A percentile compares a stretch with the other conserved stretches of the same genome.
These are phyloP conservation scores for Phaetusa simplex DNA, from an alignment of 2,113 vertebrate genomes.

Conservation along the genomic window DNA sequence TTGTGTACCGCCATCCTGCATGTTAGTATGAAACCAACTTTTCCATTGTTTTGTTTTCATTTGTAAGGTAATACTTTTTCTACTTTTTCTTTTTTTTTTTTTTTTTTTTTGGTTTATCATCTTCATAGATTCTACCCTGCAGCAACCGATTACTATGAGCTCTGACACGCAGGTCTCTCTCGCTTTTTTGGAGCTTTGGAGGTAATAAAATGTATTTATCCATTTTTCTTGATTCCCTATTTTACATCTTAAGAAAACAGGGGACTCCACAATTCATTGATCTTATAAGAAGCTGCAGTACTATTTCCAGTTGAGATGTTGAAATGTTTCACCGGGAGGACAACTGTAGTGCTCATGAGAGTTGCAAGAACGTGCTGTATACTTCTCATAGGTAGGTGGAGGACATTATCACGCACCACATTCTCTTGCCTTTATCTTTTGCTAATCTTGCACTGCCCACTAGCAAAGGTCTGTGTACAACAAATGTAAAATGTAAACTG, in stretches of 20 bases:
- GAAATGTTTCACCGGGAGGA: neutral
- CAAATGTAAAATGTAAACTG: neutral
- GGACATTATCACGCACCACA: rapidly evolving
- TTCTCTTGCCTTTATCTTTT: neutral
- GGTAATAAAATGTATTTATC: neutral
- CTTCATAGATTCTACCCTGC: neutral
- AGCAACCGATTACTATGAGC: neutral
- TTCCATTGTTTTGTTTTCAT: neutral
- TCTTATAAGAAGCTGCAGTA: neutral
- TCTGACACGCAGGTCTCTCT: neutral
- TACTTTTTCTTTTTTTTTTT: too few species aligned
- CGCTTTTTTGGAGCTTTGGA: neutral
- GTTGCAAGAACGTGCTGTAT: neutral
- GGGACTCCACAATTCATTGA: neutral
- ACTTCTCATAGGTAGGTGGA: neutral
- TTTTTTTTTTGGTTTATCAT: neutral
- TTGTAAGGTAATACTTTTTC: neutral
- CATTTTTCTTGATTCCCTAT: neutral
- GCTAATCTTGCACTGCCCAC: neutral
- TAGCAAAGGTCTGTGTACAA: neutral
- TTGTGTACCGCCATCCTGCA: neutral
- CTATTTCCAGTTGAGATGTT: neutral
- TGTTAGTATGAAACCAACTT: neutral
- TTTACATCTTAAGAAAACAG: neutral
- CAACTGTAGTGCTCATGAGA: neutral